phyloP scores from a whole-genome alignment of 2,888 invertebrate genomes.

The Tenthredo notha region DNA sequence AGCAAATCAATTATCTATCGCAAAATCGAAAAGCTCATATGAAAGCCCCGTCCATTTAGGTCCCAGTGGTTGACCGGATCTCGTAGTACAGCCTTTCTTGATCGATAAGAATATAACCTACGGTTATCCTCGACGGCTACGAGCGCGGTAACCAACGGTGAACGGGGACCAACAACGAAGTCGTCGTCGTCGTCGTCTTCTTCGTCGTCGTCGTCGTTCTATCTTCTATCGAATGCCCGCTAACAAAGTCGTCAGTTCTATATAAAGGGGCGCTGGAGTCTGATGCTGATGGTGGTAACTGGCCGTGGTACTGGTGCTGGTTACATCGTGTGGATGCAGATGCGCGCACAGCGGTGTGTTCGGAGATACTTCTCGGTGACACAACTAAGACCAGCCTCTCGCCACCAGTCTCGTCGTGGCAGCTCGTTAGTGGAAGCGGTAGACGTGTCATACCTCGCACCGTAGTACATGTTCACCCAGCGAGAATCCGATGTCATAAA shows the following conservation, averaged over 20 bases:
- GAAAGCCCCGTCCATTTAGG: not conserved
- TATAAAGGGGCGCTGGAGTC: slow-evolving; percentile 52
- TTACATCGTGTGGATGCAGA: slow-evolving; percentile 62
- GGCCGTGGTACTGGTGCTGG: slow-evolving; percentile 53
- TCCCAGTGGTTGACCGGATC: slow-evolving; percentile 20
- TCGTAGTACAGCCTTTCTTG: not conserved
- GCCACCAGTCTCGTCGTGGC: slow-evolving; percentile 52
- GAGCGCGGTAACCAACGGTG: slow-evolving; percentile 46
- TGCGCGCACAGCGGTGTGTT: slow-evolving; percentile 60
- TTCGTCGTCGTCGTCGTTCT: slow-evolving; percentile 55
- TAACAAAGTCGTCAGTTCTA: slow-evolving; percentile 71
- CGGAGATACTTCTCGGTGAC: slow-evolving; percentile 70
- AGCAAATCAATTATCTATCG: not conserved
- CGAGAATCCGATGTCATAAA: slow-evolving; percentile 65
- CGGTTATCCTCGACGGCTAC: slow-evolving; percentile 25
- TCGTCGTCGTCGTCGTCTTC: slow-evolving; percentile 36
- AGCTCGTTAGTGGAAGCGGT: slow-evolving; percentile 69
- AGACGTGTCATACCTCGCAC: slow-evolving; percentile 61
- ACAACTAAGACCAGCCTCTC: slow-evolving; percentile 61
- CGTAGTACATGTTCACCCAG: slow-evolving; percentile 59
- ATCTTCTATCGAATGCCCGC: slow-evolving; percentile 65
- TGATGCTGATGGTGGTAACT: slow-evolving; percentile 61
- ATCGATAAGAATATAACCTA: slow-evolving; percentile 51
- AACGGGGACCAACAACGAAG: slow-evolving; percentile 51
- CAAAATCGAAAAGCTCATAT: not conserved